Base-by-base conservation (phyloP, 2,797 vertebrate species). In the Enteromius anoplus region DNA sequence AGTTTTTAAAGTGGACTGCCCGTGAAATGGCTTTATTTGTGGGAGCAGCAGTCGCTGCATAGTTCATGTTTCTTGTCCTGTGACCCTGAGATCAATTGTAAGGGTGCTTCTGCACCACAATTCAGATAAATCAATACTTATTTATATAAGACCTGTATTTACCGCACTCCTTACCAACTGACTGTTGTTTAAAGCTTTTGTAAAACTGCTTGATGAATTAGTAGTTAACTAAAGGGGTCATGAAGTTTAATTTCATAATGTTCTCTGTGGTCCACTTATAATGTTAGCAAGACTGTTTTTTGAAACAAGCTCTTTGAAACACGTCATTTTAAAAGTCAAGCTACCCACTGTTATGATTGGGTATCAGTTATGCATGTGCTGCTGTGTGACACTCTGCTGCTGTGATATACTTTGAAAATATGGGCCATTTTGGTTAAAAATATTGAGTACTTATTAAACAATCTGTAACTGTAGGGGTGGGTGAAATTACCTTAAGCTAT, bases 111-210 rank as follows among this genome's bases (percentile, higher is more conserved):
- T 60, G 34, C n/a, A 76, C 34, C 21, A 23, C 37, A 45, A n/a
- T 76, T 42, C 14, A 60, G 21, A 19, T 76, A 60, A 60, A 76
- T 76, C 53, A 60, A 60, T 76, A 42, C 40, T 40, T 45, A 34
- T 65, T 75, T 75, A 37, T 55, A 37, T 32, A 53, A 73, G 17
- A 6, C 19, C 49, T 34, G 29, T 55, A 53, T 73, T 34, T 53
- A 73, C 19, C 15, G 29, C 49, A n/a, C 47, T 34, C 21, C 10
- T 53, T 73, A 37, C 10, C 15, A 51, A 37, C 71, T 55, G 19
- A 73, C 26, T 72, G 65, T 65, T 34, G n/a, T 32, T 49, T 51
- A 32, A 72, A 29, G 17, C 70, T 73, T 73, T 34, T 73, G 71
- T 53, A 29, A 34, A 73, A n/a, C 21, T 29, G 23, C 26, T 49